Evolutionary conservation across 2,888 invertebrate genomes (phyloP).

Genomic region (Opisthograptis luteolata): DNA sequence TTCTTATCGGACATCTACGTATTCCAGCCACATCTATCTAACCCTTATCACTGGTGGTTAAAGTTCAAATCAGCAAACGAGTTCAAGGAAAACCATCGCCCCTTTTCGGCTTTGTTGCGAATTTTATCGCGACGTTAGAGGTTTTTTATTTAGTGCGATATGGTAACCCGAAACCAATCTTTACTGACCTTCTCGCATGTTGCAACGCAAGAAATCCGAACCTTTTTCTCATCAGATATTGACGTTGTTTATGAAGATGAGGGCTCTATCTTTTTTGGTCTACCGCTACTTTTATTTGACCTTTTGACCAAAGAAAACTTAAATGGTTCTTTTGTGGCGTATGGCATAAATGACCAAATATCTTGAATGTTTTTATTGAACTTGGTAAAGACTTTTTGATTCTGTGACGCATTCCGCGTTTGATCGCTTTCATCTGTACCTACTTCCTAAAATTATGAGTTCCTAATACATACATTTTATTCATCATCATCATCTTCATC

Average conservation of each 20-base stretch:
- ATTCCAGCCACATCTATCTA: conserved; percentile 31
- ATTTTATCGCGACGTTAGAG: conserved; percentile 65
- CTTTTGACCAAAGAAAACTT: conserved; percentile 53
- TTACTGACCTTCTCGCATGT: conserved; percentile 17
- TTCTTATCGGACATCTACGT: conserved; percentile 45
- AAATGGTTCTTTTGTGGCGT: conserved; percentile 49
- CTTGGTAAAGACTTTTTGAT: conserved; percentile 9
- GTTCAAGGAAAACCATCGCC: conserved; percentile 43
- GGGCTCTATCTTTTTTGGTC: conserved; percentile 33
- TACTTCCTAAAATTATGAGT: too few species aligned
- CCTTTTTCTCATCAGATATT: not conserved
- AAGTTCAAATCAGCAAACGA: conserved; percentile 46
- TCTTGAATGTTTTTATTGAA: conserved; percentile 21
- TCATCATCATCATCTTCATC: too few species aligned
- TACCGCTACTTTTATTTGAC: conserved; percentile 47
- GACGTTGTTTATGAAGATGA: conserved; percentile 15
- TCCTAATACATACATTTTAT: too few species aligned
- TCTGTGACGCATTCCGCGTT: not conserved
- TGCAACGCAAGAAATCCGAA: conserved; percentile 13
- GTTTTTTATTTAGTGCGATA: conserved; percentile 63
- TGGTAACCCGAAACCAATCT: conserved; percentile 35
- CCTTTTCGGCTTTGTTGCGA: conserved; percentile 60
- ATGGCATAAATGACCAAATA: conserved; percentile 38
- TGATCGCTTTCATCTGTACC: not conserved
- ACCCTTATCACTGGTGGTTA: conserved; percentile 41